Evolutionary conservation across 1,140 invertebrate genomes (phyloP).

Genomic region (Coptotermes formosanus): DNA sequence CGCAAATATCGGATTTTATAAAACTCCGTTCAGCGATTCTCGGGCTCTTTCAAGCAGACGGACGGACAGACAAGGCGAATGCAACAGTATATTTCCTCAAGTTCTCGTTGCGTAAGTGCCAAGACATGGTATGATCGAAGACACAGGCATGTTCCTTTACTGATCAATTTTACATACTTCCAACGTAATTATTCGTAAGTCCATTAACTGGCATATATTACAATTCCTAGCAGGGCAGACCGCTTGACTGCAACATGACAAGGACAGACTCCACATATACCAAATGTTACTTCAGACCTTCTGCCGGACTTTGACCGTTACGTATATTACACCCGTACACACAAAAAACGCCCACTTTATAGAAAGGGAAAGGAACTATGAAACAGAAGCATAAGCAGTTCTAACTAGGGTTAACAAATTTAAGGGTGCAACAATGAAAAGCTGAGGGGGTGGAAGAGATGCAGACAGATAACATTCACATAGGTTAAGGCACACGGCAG

Average conservation of each 20-base stretch:
- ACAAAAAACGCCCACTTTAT: not conserved
- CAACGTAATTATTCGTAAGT: not conserved
- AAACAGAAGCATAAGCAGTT: not conserved
- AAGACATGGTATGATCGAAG: too few species aligned
- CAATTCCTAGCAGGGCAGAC: not conserved
- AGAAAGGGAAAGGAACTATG: not conserved
- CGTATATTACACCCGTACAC: not conserved
- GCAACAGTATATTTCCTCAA: too few species aligned
- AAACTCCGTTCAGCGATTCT: too few species aligned
- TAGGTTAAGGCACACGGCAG: not conserved
- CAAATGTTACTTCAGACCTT: slow-evolving; percentile 1
- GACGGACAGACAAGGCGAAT: too few species aligned
- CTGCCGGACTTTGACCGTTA: not conserved
- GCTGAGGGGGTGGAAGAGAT: not conserved
- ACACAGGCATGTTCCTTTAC: not conserved
- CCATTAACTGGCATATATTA: not conserved
- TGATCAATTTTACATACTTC: not conserved
- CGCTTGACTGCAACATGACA: not conserved
- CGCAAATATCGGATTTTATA: too few species aligned
- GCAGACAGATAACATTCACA: slow-evolving; percentile 15
- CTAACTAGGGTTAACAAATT: not conserved
- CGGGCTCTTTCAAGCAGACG: too few species aligned
- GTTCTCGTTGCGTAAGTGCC: too few species aligned
- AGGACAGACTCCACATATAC: not conserved
- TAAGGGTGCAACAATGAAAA: not conserved